Evolutionary conservation across 2,797 vertebrate genomes (phyloP).

Genomic region (Anomalospiza imberbis): DNA sequence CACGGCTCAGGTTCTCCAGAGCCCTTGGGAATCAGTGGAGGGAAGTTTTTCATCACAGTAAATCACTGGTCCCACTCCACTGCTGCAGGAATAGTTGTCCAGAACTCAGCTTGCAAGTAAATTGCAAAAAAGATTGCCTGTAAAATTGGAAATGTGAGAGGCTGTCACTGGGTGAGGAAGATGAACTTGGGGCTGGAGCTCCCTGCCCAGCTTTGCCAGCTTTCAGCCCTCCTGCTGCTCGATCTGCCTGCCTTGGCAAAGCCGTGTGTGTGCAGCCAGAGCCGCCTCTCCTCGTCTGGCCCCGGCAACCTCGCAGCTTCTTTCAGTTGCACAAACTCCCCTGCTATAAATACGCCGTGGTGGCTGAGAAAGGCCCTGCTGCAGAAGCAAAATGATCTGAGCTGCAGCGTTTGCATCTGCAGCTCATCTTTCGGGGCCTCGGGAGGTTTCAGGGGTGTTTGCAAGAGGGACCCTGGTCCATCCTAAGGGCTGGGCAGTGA

Average conservation of each 20-base stretch:
- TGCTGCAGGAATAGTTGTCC: not conserved
- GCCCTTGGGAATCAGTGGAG: fast-evolving
- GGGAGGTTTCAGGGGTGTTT: not conserved
- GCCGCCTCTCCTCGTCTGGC: not conserved
- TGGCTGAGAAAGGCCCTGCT: not conserved
- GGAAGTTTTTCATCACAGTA: not conserved
- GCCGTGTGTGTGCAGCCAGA: not conserved
- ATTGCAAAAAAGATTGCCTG: not conserved
- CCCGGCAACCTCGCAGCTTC: not conserved
- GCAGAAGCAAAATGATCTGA: not conserved
- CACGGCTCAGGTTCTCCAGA: not conserved
- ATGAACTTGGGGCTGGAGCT: not conserved
- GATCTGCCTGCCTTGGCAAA: not conserved
- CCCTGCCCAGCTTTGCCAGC: not conserved
- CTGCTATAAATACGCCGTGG: not conserved
- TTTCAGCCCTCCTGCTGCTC: not conserved
- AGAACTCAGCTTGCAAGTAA: not conserved
- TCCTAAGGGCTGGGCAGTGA: not conserved
- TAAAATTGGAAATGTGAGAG: not conserved
- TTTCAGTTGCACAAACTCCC: not conserved
- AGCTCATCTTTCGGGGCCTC: not conserved
- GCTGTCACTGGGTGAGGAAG: not conserved
- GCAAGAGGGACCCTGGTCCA: not conserved
- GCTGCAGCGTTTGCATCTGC: not conserved
- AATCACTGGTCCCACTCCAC: fast-evolving